A percentile compares a stretch with the other conserved stretches of the same genome.
Evolutionary conservation across 1,140 invertebrate genomes (phyloP).

Genomic region (Solenopsis fugax): DNA sequence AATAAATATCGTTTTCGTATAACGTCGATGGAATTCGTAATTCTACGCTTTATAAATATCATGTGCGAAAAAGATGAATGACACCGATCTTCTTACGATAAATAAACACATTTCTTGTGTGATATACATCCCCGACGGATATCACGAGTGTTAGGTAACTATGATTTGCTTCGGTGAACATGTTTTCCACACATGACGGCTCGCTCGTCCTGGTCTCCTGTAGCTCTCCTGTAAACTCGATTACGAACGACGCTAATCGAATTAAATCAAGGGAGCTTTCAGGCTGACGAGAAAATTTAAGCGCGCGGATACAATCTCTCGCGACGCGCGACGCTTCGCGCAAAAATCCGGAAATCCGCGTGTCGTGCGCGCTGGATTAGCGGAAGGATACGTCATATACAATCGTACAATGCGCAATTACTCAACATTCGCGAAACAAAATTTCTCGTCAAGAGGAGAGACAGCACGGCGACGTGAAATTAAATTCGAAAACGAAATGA

Average conservation of each 20-base stretch:
- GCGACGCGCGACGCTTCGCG: neutral
- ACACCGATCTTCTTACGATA: neutral
- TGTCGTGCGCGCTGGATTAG: constrained; percentile 8
- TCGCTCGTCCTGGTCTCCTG: neutral
- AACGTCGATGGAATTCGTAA: neutral
- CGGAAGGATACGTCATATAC: neutral
- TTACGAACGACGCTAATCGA: constrained; percentile 59
- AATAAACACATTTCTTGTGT: constrained; percentile 3
- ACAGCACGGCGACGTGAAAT: neutral
- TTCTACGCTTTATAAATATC: neutral
- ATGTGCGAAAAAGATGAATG: neutral
- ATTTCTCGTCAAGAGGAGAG: constrained; percentile 7
- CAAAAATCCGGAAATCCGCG: constrained; percentile 38
- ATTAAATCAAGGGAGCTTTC: constrained; percentile 56
- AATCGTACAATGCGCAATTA: constrained; percentile 45
- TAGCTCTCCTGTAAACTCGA: constrained; percentile 38
- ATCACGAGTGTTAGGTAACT: constrained; percentile 26
- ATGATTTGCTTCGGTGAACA: constrained; percentile 44
- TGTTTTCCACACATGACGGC: constrained; percentile 49
- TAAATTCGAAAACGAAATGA: constrained; percentile 32
- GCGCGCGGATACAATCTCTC: constrained; percentile 38
- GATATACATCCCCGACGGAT: neutral
- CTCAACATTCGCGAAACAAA: constrained; percentile 22
- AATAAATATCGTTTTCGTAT: neutral
- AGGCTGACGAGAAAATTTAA: constrained; percentile 55